Base-by-base conservation (phyloP, 1,140 invertebrate genomes). In the Lerema accius region DNA sequence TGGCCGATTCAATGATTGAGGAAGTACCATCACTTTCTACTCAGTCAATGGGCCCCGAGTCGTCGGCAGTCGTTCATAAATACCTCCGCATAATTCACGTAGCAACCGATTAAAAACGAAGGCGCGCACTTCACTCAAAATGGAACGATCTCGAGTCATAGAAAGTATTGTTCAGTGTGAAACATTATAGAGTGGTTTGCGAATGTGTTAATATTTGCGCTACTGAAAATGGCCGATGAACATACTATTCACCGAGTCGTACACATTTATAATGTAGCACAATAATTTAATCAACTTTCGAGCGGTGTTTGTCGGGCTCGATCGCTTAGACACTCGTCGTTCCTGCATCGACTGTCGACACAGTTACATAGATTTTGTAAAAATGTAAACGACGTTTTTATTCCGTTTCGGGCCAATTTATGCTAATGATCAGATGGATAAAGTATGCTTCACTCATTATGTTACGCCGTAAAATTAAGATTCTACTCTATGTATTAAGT, bases 161-260 rank as follows among this genome's bases (percentile, higher is more conserved):
- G 86, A 91, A 90, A 90, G 87, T 90, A 80, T 86, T 80, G 73
- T 85, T 78, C 64, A 79, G 73, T 81, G 73, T 69, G 60, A 78
- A 87, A 84, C 78, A 86, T 83, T n/a, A n/a, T n/a, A 80, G 80
- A 56, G 80, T 78, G 59, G 64, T 73, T 69, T 72, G 64, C 48
- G 65, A 61, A 58, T 32, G 35, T 66, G 48, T 61, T 55, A 53
- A 58, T 58, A 58, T 63, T 66, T 67, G 26, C 43, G 59, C 51
- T 53, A 39, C 64, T 73, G 67, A 72, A 78, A 78, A 80, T 79
- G 75, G 66, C 71, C 53, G 71, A 58, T 60, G 58, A 65, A 67
- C 45, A 63, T 70, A 61, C 56, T n/a, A n/a, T n/a, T n/a, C n/a
- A n/a, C n/a, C 51, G 16, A 50, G 51, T 16, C 13, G 39, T 59